phyloP scores from a whole-genome alignment of 2,888 invertebrate species.

The Aporophyla nigra region DNA sequence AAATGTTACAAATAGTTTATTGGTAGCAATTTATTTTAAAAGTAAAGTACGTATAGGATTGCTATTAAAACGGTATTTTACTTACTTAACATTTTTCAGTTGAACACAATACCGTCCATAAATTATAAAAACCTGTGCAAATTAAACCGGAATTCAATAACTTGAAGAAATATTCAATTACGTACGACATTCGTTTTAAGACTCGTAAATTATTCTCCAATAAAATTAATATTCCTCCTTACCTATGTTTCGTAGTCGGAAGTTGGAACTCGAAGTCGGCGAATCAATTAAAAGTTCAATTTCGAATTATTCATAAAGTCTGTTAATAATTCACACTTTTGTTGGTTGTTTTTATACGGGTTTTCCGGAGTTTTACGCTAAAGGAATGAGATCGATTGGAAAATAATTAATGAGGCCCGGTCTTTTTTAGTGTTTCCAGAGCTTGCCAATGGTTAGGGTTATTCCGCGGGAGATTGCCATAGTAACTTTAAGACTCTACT shows the following conservation, averaged over 20 bases:
- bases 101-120: too few relatives aligned
- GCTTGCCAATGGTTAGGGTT: too few relatives aligned
- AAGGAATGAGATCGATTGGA: not conserved
- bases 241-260: conserved; percentile 57
- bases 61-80: too few relatives aligned
- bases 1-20: too few relatives aligned
- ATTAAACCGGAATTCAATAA: conserved; percentile 27
- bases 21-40: too few relatives aligned
- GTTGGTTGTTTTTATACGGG: conserved; percentile 12
- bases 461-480: too few relatives aligned
- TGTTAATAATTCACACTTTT: conserved; percentile 47
- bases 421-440: not conserved
- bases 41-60: too few relatives aligned
- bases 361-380: not conserved
- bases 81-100: too few relatives aligned
- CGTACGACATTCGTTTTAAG: conserved; percentile 48
- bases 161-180: conserved; percentile 48
- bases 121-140: conserved; percentile 19
- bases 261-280: conserved; percentile 57
- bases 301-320: conserved; percentile 60
- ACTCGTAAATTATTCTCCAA: conserved; percentile 63
- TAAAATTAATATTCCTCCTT: conserved; percentile 66
- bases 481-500: too few relatives aligned
- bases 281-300: conserved; percentile 71
- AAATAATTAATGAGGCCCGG: not conserved